These are phyloP conservation scores for Leontopithecus rosalia DNA, from an alignment of 2,797 vertebrate genomes.

Conservation along the genomic window DNA sequence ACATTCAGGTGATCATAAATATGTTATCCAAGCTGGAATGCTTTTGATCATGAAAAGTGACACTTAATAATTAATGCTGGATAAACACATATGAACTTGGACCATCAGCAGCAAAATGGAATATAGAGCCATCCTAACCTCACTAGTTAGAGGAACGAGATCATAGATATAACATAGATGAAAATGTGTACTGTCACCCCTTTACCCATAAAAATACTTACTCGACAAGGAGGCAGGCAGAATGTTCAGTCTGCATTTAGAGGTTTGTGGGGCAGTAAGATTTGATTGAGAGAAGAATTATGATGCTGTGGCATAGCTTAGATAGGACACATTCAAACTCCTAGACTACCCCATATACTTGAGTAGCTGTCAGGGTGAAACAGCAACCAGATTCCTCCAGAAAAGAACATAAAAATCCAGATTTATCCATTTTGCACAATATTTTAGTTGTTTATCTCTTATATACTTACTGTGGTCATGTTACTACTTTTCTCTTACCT, in stretches of 20 bases:
- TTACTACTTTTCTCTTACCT: constrained; percentile 2
- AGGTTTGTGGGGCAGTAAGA: background rate
- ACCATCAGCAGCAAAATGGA: background rate
- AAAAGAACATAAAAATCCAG: background rate
- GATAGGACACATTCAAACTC: background rate
- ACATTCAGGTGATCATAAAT: background rate
- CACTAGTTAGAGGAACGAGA: background rate
- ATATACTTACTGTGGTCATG: background rate
- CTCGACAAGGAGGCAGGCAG: background rate
- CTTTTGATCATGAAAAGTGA: background rate
- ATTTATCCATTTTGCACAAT: background rate
- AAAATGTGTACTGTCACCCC: background rate
- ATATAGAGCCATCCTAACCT: background rate
- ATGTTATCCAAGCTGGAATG: background rate
- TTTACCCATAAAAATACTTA: background rate
- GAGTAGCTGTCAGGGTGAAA: background rate
- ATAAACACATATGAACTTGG: background rate
- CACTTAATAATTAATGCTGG: constrained; percentile 3
- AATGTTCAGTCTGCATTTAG: background rate
- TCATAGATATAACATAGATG: background rate
- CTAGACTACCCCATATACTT: background rate
- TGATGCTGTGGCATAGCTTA: background rate
- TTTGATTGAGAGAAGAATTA: background rate
- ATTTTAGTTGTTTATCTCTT: constrained; percentile 10
- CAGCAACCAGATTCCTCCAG: background rate